Base-by-base conservation (phyloP, 2,888 invertebrate species). In the Kryphioiulus occultus region DNA sequence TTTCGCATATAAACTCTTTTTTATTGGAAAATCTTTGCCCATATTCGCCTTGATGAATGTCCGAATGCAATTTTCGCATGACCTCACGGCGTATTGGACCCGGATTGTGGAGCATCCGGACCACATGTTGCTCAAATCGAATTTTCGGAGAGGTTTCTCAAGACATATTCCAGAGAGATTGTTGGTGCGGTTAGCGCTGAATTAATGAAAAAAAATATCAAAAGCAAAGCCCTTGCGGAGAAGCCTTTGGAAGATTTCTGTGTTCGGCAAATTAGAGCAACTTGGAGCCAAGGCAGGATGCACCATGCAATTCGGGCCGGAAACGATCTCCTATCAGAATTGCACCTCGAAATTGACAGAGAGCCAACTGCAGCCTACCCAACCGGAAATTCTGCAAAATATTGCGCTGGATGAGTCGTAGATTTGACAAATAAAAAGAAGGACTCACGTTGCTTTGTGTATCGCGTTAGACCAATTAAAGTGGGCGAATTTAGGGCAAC, bases 101-200 rank as follows among this genome's bases (percentile, higher is more conserved):
- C 22, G 22, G 59, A 59, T 59, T 59, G 59, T n/a, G 59, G 22
- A n/a, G 12, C 84, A 84, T 84, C 84, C 84, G 84, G 84, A 84
- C 84, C 84, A 84, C 84, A 84, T 84, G 84, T 84, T 84, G 84
- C 32, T 84, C 32, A 84, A 84, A 84, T 84, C 35, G 39, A 84
- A 84, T 84, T 84, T 32, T 15, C 32, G 32, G 4, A 30, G 19
- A 84, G 84, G 84, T 32, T 84, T 9, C 84, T 84, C 32, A 84
- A 32, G 22, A 10, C 84, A 32, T 32, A 84, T n/a, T 32, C 32
- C 84, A 22, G 84, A 84, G 32, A 32, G 32, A 84, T 32, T 39
- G 39, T 12, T 39, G 4, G 39, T 84, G 84, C 22, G 84, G 84
- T 84, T 84, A 59, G 59, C 9, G 7, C 7, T 7, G 59, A n/a